Conservation (phyloP, 2,113 vertebrate species). For the Bufo bufo region DNA sequence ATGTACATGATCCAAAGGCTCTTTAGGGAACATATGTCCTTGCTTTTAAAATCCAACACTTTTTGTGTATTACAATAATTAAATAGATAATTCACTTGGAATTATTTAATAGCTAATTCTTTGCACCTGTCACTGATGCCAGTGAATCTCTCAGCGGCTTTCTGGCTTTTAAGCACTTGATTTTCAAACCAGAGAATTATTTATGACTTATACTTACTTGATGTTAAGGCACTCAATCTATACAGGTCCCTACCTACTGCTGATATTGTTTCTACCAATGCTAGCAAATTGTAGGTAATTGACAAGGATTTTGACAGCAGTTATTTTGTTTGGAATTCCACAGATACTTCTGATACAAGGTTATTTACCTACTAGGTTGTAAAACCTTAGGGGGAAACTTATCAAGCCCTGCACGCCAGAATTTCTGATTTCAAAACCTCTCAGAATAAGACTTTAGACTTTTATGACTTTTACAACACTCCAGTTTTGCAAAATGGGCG, state of each 20-base stretch:
- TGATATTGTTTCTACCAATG: background rate
- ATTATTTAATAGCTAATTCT: constrained; percentile 36
- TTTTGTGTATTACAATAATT: constrained; percentile 23
- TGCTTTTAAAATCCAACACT: background rate
- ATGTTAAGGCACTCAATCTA: constrained; percentile 3
- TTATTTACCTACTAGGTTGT: too few relatives aligned
- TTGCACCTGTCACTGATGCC: constrained; percentile 38
- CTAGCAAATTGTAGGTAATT: background rate
- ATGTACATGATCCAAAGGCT: background rate
- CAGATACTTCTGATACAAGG: too few relatives aligned
- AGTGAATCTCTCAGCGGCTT: constrained; percentile 11
- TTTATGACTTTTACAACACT: too few relatives aligned
- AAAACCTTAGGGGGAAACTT: too few relatives aligned
- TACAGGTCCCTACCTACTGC: background rate
- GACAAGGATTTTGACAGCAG: too few relatives aligned
- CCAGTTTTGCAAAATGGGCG: too few relatives aligned
- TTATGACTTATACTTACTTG: constrained; percentile 14
- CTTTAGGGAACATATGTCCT: constrained; percentile 7
- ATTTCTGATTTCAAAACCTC: too few relatives aligned
- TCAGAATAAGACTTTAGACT: too few relatives aligned
- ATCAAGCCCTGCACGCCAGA: too few relatives aligned
- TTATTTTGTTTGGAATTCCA: too few relatives aligned
- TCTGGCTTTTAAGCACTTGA: constrained; percentile 21
- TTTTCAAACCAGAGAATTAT: constrained; percentile 29
- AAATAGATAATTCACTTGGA: constrained; percentile 37